These are phyloP conservation scores for Ateles fusciceps DNA, from an alignment of 2,797 vertebrate species.

Conservation along the genomic window DNA sequence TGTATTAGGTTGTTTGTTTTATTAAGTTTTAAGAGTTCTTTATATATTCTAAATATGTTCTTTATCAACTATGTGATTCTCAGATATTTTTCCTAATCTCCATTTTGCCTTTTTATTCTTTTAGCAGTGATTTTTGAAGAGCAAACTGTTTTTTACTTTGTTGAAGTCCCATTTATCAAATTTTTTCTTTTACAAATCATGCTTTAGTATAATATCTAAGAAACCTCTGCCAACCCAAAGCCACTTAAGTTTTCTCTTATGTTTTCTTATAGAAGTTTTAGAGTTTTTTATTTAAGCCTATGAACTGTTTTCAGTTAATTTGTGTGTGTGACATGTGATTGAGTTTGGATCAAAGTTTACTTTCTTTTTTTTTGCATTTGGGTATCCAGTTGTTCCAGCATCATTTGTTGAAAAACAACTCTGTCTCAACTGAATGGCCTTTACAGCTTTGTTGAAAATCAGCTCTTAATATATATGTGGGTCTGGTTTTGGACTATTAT, in stretches of 20 bases:
- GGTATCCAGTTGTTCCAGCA: neutral
- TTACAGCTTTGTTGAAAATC: neutral
- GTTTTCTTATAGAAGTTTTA: neutral
- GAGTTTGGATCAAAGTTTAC: neutral
- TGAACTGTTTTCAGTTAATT: neutral
- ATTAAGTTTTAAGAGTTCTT: neutral
- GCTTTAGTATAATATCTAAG: neutral
- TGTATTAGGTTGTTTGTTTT: neutral
- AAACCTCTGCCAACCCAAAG: neutral
- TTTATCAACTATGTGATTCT: neutral
- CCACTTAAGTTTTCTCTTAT: neutral
- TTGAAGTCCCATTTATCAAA: neutral
- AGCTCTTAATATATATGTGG: neutral
- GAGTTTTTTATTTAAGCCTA: neutral
- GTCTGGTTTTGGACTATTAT: neutral
- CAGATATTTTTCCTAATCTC: neutral
- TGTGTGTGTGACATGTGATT: neutral
- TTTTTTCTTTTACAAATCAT: conserved; percentile 8
- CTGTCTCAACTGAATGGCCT: neutral
- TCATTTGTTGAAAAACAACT: neutral
- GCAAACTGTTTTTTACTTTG: neutral
- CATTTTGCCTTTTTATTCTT: neutral
- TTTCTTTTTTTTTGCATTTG: neutral
- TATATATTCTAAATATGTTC: neutral
- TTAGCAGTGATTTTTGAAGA: neutral